Percentiles rank a stretch among this genome's conserved stretches.
phyloP scores from a whole-genome alignment of 2,888 invertebrate genomes.

The Ophion costatus region DNA sequence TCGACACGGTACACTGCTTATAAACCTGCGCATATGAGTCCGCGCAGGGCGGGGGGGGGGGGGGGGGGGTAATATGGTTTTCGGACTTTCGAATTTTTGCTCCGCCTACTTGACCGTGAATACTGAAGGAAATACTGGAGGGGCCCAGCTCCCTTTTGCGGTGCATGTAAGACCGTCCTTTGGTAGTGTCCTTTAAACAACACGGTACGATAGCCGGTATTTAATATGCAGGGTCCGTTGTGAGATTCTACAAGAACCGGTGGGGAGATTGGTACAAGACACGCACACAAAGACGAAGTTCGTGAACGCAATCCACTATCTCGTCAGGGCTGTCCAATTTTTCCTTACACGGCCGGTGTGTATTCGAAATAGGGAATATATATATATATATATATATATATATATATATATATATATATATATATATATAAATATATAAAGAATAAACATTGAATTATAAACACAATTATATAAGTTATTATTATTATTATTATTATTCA shows the following conservation, averaged over 20 bases:
- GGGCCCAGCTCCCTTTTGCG: conserved; percentile 24
- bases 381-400: background rate
- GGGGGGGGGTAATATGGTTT: conserved; percentile 29
- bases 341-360: background rate
- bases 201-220: conserved; percentile 1
- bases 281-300: conserved; percentile 41
- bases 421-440: background rate
- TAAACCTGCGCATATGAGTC: background rate
- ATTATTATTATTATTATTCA: background rate
- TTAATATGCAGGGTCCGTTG: conserved; percentile 46
- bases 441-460: background rate
- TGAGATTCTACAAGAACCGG: conserved; percentile 37
- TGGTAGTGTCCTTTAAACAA: conserved; percentile 56
- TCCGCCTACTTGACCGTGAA: conserved; percentile 65
- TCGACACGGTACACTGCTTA: conserved; percentile 50
- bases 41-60: background rate
- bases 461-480: background rate
- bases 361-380: background rate
- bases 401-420: background rate
- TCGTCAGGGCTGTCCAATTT: conserved; percentile 59
- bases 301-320: conserved; percentile 31
- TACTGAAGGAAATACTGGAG: conserved; percentile 57
- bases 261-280: conserved; percentile 34
- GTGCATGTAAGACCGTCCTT: conserved; percentile 34
- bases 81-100: conserved; percentile 65